Evolutionary conservation across 2,888 invertebrate genomes (phyloP), one percentile per base, ranked within the genome.

Genomic region (Phlogophora meticulosa): DNA sequence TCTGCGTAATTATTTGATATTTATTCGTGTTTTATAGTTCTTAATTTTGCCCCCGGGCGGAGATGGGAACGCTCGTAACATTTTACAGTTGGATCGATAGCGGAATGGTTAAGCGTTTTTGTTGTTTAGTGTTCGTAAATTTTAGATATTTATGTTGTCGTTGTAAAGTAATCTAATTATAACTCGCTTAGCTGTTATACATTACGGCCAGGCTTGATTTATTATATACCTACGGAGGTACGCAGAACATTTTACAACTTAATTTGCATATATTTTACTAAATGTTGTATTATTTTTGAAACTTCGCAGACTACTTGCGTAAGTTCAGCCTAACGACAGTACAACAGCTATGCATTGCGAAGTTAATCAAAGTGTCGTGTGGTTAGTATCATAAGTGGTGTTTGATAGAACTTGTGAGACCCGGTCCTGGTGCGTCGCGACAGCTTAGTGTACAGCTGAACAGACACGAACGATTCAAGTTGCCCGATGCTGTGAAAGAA

Each of bases 1-100:
- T 81, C 53, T 61, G 49, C 43, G 81, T 56, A 78, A 78, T 78
- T 51, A 78, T 65, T 73, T 78, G 56, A 74, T 74, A 81, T 78
- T 74, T 58, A 78, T 66, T 45, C 62, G 58, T 69, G 75, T 78
- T 79, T 66, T 64, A 75, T 70, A 59, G 61, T 58, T 65, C 53
- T 55, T 81, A 63, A 66, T 78, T 59, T 38, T 38, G 46, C 34
- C 73, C 34, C 46, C 11, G 57, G 58, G 64, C 46, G 42, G 52
- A 65, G 63, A 62, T 59, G 32, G 38, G 28, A 62, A 36, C 53
- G 43, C 52, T 78, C 76, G 58, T 81, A 53, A 66, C 61, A 73
- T 63, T 69, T 56, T 42, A 78, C 82, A 65, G 52, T 58, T 32
- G 38, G 52, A 36, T 67, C 78, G 82, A 79, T 81, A 63, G n/a